These are phyloP conservation scores for Collichthys lucidus DNA, from an alignment of 2,113 vertebrate genomes.

Conservation along the genomic window DNA sequence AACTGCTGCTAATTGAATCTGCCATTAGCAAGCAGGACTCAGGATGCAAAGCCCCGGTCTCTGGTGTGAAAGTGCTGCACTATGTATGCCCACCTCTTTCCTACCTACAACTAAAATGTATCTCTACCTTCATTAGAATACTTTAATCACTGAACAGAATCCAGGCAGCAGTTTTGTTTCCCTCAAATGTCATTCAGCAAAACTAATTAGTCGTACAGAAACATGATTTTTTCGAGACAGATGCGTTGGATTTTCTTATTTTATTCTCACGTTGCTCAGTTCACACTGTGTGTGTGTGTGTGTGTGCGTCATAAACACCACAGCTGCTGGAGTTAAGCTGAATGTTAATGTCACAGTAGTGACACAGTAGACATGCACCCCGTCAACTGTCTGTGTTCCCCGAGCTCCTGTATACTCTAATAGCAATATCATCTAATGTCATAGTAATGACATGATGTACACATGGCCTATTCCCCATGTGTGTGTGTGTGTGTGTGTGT, in stretches of 20 bases:
- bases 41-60: not conserved
- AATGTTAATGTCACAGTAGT: conserved; percentile 7
- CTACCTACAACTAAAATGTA: not conserved
- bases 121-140: not conserved
- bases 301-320: conserved; percentile 1
- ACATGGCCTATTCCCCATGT: not conserved
- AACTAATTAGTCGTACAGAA: not conserved
- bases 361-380: not conserved
- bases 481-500: not conserved
- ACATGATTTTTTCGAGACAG: not conserved
- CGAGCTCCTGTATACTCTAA: not conserved
- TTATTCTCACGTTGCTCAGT: not conserved
- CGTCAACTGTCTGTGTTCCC: conserved; percentile 2
- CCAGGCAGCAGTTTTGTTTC: not conserved
- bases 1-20: no score
- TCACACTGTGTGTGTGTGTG: not conserved
- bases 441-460: conserved; percentile 3
- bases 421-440: conserved; percentile 13
- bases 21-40: no score
- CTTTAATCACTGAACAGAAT: not conserved
- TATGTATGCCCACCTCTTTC: not conserved
- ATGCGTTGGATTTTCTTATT: not conserved
- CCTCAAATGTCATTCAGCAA: not conserved
- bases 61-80: not conserved
- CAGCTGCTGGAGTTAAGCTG: conserved; percentile 20